Evolutionary conservation across 2,888 invertebrate species (phyloP), one percentile per base, ranked within the genome.

Genomic region (Apodemia duryi): DNA sequence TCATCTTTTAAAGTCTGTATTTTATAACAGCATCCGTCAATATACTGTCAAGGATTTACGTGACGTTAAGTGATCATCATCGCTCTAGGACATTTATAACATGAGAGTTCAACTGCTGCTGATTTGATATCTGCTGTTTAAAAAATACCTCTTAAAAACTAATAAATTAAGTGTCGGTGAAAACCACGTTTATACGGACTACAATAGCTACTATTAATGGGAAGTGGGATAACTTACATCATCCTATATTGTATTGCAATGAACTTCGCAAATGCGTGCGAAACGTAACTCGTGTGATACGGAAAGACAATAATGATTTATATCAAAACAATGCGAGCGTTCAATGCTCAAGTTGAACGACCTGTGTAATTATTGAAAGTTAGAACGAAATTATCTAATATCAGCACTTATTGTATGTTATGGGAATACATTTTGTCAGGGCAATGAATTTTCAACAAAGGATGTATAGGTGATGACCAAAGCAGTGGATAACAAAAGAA

Each of bases 241-340:
- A 60, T 32, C 60, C 35, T 13, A 35, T 35, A 60, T 60, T 60
- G n/a, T 60, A 60, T 60, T 60, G 32, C 60, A 60, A 35, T 79
- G 78, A 80, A 80, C 79, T 78, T 75, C 71, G 69, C 65, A 65
- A 68, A 70, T 69, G 71, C 74, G 73, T 74, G 74, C 66, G 69
- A 71, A 73, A 66, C 67, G 69, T 65, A 69, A 69, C 68, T 67
- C 68, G 68, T 57, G 69, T 69, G 61, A 64, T 54, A 67, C 70
- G 69, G 69, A 69, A 67, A 62, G 64, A 65, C 66, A 52, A 64
- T 60, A 65, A 21, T 70, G 67, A 70, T 70, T 68, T 71, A 72
- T 72, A 69, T 68, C 69, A 65, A 68, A 69, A 73, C 73, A 71
- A 70, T 71, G 64, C 68, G 54, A 63, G 67, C 66, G 46, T 61